Conservation (phyloP, 1,140 invertebrate genomes). For the Akabosia matsudoensis region DNA sequence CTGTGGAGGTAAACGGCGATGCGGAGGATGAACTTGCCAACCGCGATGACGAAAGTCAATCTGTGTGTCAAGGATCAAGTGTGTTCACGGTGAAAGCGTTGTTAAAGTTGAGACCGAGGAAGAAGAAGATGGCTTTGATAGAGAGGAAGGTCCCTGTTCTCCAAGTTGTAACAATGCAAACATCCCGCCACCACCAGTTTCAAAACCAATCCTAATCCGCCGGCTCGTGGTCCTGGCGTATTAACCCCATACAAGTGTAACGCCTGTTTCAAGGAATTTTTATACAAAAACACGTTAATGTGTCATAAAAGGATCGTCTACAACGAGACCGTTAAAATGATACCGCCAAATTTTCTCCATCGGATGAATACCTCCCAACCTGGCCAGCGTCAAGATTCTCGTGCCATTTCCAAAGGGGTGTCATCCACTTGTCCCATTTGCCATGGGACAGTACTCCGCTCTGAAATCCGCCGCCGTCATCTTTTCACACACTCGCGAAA, state of each 20-base stretch:
- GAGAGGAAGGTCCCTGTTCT: too few relatives aligned
- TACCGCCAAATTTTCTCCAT: neutral
- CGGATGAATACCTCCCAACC: neutral
- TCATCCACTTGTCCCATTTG: neutral
- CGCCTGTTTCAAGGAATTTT: neutral
- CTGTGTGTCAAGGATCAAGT: neutral
- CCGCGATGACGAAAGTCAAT: neutral
- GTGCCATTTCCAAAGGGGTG: neutral
- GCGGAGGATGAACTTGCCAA: neutral
- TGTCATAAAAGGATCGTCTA: neutral
- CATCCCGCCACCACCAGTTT: too few relatives aligned
- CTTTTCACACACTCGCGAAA: neutral
- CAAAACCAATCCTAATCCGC: neutral
- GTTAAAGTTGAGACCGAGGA: neutral
- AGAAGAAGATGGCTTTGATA: too few relatives aligned
- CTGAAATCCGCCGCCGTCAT: neutral
- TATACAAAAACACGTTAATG: neutral
- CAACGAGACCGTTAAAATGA: neutral
- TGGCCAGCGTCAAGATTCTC: neutral
- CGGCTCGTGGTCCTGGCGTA: neutral
- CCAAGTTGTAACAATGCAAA: too few relatives aligned
- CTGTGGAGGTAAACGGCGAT: neutral
- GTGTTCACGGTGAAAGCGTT: neutral
- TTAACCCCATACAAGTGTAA: neutral
- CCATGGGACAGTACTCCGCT: neutral